Percentiles rank a stretch among this genome's conserved stretches.
Evolutionary conservation across 2,888 invertebrate genomes (phyloP).

Genomic region (Petrolisthes cinctipes): DNA sequence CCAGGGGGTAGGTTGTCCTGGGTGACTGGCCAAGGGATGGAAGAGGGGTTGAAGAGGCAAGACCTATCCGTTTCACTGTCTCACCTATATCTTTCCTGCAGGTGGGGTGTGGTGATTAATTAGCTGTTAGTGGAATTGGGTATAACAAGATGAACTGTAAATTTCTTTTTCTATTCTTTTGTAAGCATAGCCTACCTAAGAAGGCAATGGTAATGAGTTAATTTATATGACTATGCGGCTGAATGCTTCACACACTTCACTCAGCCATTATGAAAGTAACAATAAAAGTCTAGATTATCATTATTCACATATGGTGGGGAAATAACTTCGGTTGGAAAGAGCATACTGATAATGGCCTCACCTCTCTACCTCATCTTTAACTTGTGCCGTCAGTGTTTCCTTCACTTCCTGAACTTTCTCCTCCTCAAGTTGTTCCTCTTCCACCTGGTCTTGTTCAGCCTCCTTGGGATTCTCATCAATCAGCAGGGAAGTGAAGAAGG

Average conservation of each 20-base stretch:
- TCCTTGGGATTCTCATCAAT: neutral
- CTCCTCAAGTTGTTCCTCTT: neutral
- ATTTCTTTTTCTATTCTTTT: no score
- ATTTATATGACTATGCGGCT: no score
- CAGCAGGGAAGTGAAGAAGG: conserved; percentile 24
- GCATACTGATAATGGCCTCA: neutral
- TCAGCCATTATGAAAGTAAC: no score
- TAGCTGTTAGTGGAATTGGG: no score
- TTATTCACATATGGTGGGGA: neutral
- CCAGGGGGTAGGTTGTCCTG: conserved; percentile 81
- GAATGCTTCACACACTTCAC: no score
- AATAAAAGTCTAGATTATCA: no score
- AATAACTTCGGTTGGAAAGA: neutral
- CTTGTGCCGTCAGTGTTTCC: conserved; percentile 25
- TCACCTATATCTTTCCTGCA: neutral
- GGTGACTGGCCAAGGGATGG: conserved; percentile 81
- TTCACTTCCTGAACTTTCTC: conserved; percentile 11
- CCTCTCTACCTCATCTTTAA: conserved; percentile 36
- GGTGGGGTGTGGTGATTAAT: neutral
- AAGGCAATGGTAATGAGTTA: no score
- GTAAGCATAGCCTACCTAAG: no score
- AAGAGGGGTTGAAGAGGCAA: neutral
- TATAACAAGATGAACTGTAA: no score
- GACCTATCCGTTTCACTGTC: conserved; percentile 11
- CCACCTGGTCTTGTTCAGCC: neutral